Evolutionary conservation across 2,888 invertebrate species (phyloP), one percentile per base, ranked within the genome.

Genomic region (Lysandra bellargus): DNA sequence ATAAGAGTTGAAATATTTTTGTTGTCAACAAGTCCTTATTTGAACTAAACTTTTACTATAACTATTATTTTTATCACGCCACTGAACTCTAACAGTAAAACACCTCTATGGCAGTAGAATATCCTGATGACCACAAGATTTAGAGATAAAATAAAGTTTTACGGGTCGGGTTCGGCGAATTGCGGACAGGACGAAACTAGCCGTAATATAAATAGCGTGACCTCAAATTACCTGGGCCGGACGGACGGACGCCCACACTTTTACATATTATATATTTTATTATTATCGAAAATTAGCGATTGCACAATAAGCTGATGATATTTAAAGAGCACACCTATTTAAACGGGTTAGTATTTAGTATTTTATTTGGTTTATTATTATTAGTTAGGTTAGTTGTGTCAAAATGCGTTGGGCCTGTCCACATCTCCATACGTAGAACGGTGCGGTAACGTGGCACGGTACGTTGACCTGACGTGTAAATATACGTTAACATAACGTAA

Each of bases 201-300:
- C 74, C 44, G 74, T 6, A 17, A 44, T 74, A 74, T 74, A 74
- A 74, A 74, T 74, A 74, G 74, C 74, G 44, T 74, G 74, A 74
- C 74, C 74, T 74, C 44, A 74, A 74, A 74, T 74, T 74, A 44
- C n/a, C 44, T 74, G 74, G 74, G 17, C 74, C 44, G n/a, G n/a
- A 9, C 40, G 74, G 74, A 44, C 74, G 44, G 74, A 69, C 69
- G 69, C 69, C 69, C 69, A 37, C 69, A 69, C 69, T 69, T 69
- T 69, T 69, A 69, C 69, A 69, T 69, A 69, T 37, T 69, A 69
- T 37, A 69, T 1, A 69, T 33, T 69, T 69, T 69, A 17, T 37
- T 37, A 37, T 69, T 37, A 69, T 23, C 33, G 37, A 37, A 14
- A 57, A 69, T 69, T 69, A 30, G 30, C 30, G 33, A 14, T 33